Base-by-base conservation (phyloP, 2,888 invertebrate species). In the Eubasilissa splendida region DNA sequence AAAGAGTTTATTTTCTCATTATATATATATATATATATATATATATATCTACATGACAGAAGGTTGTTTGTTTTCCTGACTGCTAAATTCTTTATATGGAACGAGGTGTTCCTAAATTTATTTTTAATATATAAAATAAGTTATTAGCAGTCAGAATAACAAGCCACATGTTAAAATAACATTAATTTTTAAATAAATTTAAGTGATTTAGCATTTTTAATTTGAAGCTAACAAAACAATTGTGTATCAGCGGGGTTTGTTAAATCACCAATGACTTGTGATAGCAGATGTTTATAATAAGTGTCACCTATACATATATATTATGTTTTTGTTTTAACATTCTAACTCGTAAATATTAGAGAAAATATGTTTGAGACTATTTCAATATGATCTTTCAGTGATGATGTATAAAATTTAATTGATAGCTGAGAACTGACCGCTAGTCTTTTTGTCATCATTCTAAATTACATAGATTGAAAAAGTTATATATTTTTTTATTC, bases 251-350 rank as follows among this genome's bases (percentile, higher is more conserved):
- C 52, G 80, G 75, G 76, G 73, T 71, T 65, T 77, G 60, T 80
- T 77, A 74, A 70, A 80, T 80, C 80, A 77, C 80, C 74, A 66
- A 80, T 74, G 77, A 77, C 63, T 77, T 80, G 80, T 80, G 80
- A 80, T 80, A 80, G 74, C 63, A 70, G 68, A 77, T 77, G n/a
- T 77, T 74, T 74, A 77, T 60, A 74, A 12, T 77, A 80, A 77
- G 80, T 53, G 50, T 63, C 76, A 80, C 54, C 54, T 71, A 71
- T 76, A 42, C 59, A 22, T 76, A 76, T 12, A 31, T 58, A 65
- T 77, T 54, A 76, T 76, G 66, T 80, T 76, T 75, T 76, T 76
- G 71, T 76, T 76, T 80, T 76, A 63, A 78, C 70, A 71, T 78
- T 70, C 66, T 70, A 76, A 56, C 75, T 60, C 60, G 14, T 75